Conservation (phyloP, 2,888 invertebrate genomes). For the Papilio gigon region DNA sequence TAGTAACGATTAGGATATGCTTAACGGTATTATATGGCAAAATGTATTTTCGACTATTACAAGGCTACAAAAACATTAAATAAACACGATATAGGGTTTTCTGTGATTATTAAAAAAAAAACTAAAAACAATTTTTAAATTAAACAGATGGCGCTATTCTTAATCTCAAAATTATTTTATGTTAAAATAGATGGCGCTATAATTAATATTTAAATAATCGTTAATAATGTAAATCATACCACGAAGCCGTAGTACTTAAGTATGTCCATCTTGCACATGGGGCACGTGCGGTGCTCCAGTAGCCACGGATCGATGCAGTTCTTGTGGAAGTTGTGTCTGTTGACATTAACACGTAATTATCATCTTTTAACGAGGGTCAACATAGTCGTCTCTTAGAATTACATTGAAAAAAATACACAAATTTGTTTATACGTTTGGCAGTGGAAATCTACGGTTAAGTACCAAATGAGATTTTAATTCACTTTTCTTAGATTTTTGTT, state of each 20-base stretch:
- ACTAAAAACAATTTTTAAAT: background rate
- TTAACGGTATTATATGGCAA: too few species aligned
- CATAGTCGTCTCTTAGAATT: too few species aligned
- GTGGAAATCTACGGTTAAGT: too few species aligned
- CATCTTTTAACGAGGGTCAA: background rate
- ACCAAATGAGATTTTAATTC: too few species aligned
- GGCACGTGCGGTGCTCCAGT: constrained; percentile 96
- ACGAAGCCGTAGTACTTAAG: constrained; percentile 94
- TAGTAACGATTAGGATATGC: too few species aligned
- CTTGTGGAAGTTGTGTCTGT: constrained; percentile 97
- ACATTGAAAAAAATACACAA: too few species aligned
- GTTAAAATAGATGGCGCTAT: constrained; percentile 13
- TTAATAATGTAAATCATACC: constrained; percentile 78
- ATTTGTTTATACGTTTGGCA: too few species aligned
- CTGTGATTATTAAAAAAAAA: too few species aligned
- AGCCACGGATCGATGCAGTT: constrained; percentile 98
- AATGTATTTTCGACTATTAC: too few species aligned
- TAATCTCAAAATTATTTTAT: background rate
- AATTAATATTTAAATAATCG: background rate
- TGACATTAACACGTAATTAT: constrained; percentile 46
- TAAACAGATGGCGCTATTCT: constrained; percentile 3
- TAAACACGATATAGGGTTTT: too few species aligned
- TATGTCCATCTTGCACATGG: constrained; percentile 98
- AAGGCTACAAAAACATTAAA: too few species aligned
- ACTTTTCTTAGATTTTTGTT: too few species aligned